Conservation (phyloP, 2,113 vertebrate genomes). For the Trochalopteron elliotii region DNA sequence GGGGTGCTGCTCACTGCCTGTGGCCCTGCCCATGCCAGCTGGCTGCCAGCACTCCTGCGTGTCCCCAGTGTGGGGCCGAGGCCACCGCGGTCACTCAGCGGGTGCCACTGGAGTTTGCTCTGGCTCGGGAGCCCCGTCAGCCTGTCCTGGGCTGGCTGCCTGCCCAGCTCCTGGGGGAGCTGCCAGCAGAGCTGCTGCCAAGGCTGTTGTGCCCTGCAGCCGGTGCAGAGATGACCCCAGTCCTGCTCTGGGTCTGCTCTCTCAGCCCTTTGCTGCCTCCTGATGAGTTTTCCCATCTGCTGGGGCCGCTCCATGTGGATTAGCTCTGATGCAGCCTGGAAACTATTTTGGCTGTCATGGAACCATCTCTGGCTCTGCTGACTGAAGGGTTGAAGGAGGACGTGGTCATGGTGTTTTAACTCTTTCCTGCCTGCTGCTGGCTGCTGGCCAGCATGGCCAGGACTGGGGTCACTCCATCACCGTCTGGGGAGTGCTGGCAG, state of each 20-base stretch:
- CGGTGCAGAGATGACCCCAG: not conserved
- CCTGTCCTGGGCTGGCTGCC: not conserved
- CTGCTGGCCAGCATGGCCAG: not conserved
- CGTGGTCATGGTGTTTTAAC: not conserved
- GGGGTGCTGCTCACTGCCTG: fast-evolving
- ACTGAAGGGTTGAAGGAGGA: not conserved
- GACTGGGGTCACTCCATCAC: fast-evolving
- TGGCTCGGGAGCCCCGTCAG: not conserved
- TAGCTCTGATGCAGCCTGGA: conserved; percentile 60
- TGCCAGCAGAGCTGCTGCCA: not conserved
- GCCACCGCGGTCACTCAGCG: not conserved
- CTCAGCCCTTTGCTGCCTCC: not conserved
- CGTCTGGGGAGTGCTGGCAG: fast-evolving
- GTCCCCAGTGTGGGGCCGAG: fast-evolving
- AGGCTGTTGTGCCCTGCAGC: not conserved
- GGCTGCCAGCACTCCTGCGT: not conserved
- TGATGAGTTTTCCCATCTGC: conserved; percentile 12
- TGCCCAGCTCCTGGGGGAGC: not conserved
- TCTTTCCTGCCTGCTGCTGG: not conserved
- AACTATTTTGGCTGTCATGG: conserved; percentile 46
- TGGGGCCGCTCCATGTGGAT: not conserved
- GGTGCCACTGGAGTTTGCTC: fast-evolving
- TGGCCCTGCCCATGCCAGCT: not conserved
- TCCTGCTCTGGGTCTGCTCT: not conserved
- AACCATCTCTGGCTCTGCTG: not conserved